A percentile compares a stretch with the other conserved stretches of the same genome.
These are phyloP conservation scores for Siderastrea siderea DNA, from an alignment of 92 coral and sea anemone species.

Conservation along the genomic window DNA sequence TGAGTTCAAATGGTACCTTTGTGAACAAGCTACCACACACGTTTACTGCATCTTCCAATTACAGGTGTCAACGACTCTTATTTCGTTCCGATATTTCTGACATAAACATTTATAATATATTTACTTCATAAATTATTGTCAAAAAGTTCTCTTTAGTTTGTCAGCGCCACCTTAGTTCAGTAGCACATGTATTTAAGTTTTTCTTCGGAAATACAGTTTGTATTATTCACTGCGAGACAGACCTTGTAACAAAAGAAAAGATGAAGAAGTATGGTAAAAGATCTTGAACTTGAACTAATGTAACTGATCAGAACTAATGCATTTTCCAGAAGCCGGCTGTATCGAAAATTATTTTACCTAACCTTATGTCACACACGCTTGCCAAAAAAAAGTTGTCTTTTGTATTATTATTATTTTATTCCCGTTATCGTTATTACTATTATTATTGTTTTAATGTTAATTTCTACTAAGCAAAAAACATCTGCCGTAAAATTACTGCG, in stretches of 20 bases:
- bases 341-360: background rate
- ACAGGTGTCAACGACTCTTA: background rate
- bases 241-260: background rate
- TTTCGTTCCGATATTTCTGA: background rate
- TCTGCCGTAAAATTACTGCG: slow-evolving; percentile 38
- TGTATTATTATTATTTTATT: background rate
- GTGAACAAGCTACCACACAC: background rate
- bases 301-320: background rate
- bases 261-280: too few species aligned
- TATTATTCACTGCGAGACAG: background rate
- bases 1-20: background rate
- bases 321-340: background rate
- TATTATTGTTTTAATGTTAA: slow-evolving; percentile 31
- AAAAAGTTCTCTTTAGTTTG: background rate
- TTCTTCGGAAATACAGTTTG: background rate
- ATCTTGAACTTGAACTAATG: background rate
- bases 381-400: background rate
- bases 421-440: background rate
- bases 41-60: background rate
- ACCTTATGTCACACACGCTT: background rate
- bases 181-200: background rate
- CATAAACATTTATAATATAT: background rate
- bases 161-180: background rate
- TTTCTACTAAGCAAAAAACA: slow-evolving; percentile 22
- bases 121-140: background rate